These are phyloP conservation scores for Aphidoletes aphidimyza DNA, from an alignment of 2,888 invertebrate genomes.

Conservation along the genomic window DNA sequence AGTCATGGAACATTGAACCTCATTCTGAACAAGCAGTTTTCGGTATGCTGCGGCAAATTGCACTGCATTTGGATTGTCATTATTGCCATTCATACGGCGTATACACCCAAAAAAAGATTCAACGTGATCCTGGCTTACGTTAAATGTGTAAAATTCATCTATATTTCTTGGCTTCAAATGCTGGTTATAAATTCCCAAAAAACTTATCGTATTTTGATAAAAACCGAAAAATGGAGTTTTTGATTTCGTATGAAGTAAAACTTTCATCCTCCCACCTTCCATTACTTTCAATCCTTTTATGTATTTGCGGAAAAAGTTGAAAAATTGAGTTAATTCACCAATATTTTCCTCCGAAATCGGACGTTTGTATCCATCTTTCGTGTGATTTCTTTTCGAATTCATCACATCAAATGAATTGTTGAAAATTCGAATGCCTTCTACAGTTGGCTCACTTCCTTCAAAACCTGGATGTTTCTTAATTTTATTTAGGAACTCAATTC, in stretches of 20 bases:
- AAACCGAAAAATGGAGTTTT: background rate
- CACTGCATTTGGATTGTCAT: constrained; percentile 15
- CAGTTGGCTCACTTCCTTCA: background rate
- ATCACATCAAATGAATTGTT: constrained; percentile 24
- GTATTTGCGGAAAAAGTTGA: background rate
- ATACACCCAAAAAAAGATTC: constrained; percentile 11
- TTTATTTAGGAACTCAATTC: background rate
- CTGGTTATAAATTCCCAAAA: background rate
- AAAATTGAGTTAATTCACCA: background rate
- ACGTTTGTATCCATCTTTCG: background rate
- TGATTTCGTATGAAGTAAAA: background rate
- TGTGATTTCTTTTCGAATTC: background rate
- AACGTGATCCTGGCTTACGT: background rate
- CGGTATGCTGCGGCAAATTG: background rate
- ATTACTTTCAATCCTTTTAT: background rate
- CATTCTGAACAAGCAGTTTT: background rate
- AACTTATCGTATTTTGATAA: background rate
- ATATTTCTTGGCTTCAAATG: background rate
- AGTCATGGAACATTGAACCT: background rate
- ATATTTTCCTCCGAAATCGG: background rate
- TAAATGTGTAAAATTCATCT: background rate
- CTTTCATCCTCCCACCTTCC: background rate
- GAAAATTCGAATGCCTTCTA: background rate
- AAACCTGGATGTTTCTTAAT: background rate
- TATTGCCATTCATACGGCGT: background rate